Evolutionary conservation across 2,888 invertebrate genomes (phyloP).

Genomic region (Petrolisthes cinctipes): DNA sequence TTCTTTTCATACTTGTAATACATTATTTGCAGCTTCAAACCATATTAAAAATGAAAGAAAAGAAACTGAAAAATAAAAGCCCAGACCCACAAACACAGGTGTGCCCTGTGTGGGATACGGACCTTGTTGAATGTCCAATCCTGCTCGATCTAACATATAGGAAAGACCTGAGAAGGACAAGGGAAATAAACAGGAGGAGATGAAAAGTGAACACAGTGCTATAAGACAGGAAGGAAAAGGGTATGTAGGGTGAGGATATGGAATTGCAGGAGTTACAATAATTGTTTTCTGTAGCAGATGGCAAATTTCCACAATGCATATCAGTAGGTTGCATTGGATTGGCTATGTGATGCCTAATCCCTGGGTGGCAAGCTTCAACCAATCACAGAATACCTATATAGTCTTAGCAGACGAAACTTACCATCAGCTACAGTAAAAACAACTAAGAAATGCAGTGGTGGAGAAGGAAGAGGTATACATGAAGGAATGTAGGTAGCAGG

Average conservation of each 20-base stretch:
- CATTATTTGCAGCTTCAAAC: background rate
- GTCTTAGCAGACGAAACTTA: too few species aligned
- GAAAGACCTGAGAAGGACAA: conserved; percentile 80
- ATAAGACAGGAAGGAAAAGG: background rate
- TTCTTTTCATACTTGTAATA: background rate
- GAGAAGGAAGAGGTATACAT: too few species aligned
- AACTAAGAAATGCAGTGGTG: too few species aligned
- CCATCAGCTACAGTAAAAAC: too few species aligned
- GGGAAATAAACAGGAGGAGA: conserved; percentile 45
- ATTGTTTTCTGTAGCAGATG: too few species aligned
- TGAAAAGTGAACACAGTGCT: conserved; percentile 35
- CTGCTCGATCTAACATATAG: conserved; percentile 94
- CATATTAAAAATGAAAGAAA: background rate
- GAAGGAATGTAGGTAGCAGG: too few species aligned
- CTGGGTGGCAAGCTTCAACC: too few species aligned
- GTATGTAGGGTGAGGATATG: background rate
- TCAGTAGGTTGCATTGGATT: too few species aligned
- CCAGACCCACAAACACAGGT: conserved; percentile 2
- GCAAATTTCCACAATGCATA: too few species aligned
- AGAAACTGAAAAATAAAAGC: background rate
- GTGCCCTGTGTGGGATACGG: conserved; percentile 42
- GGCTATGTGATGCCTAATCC: too few species aligned
- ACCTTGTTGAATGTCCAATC: conserved; percentile 96
- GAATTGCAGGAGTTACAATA: too few species aligned
- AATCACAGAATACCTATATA: too few species aligned